Base-by-base conservation (phyloP, 2,113 vertebrate species). In the Cranoglanis bouderius region DNA sequence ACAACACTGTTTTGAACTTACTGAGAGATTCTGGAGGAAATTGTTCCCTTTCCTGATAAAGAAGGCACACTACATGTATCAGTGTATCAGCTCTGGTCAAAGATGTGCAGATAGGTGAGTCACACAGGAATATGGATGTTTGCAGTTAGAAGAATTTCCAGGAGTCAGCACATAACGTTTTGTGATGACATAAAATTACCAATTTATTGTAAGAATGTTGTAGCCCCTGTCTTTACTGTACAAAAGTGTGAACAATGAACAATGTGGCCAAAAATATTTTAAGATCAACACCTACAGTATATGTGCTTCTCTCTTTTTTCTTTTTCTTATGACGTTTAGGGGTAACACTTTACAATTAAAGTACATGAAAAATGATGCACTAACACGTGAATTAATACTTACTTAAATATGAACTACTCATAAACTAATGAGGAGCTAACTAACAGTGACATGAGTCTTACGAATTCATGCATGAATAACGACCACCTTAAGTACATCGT, bases 1-100 rank as follows among this genome's bases (percentile, higher is more conserved):
- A 53, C 26, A 49, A 43, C 16, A 74, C 16, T 67, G 43, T 82
- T 85, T 72, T 65, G 26, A 46, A 86, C 63, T 86, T 35, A 49
- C 13, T 87, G 75, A 53, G 84, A 67, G 16, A 43, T 49, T 88
- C 74, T 77, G 82, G n/a, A 90, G 43, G 65, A 46, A 88, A 88
- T 82, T 88, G 78, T n/a, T 86, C 43, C 19, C 57, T 63, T 80
- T 24, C 43, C 49, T 74, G 75, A 63, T 51, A 67, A 55, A 89
- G 38, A 29, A 86, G 61, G 26, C 29, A 16, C 57, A 32, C 29
- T 67, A 67, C 61, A 65, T n/a, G 8, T n/a, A 29, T 65, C 29
- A 65, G 4, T 32, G 40, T 13, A 65, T 29, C 29, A n/a, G 29
- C 63, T 32, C 13, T 32, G 9, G 63, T n/a, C 59, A 63, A 26